Evolutionary conservation across 2,113 vertebrate species (phyloP).

Genomic region (Stercorarius parasiticus): DNA sequence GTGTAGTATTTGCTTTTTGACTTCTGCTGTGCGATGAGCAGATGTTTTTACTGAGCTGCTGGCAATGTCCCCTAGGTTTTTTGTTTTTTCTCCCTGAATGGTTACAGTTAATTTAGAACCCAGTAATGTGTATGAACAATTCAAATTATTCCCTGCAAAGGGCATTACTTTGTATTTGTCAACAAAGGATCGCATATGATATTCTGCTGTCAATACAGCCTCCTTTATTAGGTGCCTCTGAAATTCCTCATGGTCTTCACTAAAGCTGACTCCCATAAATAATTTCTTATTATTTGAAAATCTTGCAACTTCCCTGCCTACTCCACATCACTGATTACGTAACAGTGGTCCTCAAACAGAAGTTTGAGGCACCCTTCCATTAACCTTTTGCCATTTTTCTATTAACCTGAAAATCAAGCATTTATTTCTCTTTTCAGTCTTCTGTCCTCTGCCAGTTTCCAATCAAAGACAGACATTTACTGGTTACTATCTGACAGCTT

Average conservation of each 20-base stretch:
- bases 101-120: slow-evolving; percentile 48
- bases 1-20: slow-evolving; percentile 25
- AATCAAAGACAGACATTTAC: slow-evolving; percentile 7
- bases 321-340: background rate
- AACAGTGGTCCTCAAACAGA: background rate
- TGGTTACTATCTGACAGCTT: background rate
- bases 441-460: background rate
- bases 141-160: slow-evolving; percentile 3
- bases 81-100: slow-evolving; percentile 32
- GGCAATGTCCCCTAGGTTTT: background rate
- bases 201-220: background rate
- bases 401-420: slow-evolving; percentile 24
- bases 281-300: slow-evolving; percentile 24
- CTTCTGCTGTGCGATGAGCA: slow-evolving; percentile 45
- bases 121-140: slow-evolving; percentile 6
- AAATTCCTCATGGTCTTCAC: background rate
- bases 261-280: background rate
- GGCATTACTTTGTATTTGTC: background rate
- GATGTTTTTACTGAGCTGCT: slow-evolving; percentile 60
- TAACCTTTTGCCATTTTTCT: slow-evolving; percentile 50
- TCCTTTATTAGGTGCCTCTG: background rate
- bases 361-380: background rate
- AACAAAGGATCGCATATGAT: background rate
- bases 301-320: background rate
- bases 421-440: background rate